Conservation (phyloP, 2,888 invertebrate genomes). For the Cosmia pyralina region DNA sequence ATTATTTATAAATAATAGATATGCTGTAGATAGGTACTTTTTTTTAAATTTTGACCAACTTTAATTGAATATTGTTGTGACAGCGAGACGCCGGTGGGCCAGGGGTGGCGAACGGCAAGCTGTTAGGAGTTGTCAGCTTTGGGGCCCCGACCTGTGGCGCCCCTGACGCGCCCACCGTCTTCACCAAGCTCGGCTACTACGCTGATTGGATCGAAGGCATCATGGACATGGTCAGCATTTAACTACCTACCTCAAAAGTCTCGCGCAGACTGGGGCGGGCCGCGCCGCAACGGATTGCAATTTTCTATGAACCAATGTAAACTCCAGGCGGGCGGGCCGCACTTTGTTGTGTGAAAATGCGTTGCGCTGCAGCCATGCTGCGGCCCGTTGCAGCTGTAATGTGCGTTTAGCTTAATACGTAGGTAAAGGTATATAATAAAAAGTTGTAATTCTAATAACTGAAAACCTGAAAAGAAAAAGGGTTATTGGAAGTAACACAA, state of each 20-base stretch:
- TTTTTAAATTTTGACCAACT: no score
- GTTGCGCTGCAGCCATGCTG: background rate
- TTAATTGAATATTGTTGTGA: conserved; percentile 19
- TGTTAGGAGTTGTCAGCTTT: conserved; percentile 82
- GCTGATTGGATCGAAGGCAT: conserved; percentile 80
- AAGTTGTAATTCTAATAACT: background rate
- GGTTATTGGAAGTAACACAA: no score
- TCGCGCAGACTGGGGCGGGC: background rate
- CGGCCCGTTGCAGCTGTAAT: background rate
- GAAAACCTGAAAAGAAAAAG: no score
- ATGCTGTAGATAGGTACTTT: no score
- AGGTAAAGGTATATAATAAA: background rate
- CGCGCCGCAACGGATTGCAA: background rate
- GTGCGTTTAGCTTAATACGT: background rate
- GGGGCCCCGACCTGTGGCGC: conserved; percentile 81
- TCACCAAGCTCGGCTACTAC: conserved; percentile 82
- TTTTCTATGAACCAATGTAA: background rate
- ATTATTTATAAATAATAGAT: no score
- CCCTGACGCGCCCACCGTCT: conserved; percentile 83
- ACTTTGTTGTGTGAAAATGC: background rate
- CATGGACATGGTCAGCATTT: conserved; percentile 74
- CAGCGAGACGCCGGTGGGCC: conserved; percentile 84
- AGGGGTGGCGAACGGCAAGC: conserved; percentile 73
- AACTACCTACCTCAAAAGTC: background rate
- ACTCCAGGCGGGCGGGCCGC: no score